phyloP scores from a whole-genome alignment of 2,888 invertebrate species.

The Polydrusus pterygomalis region DNA sequence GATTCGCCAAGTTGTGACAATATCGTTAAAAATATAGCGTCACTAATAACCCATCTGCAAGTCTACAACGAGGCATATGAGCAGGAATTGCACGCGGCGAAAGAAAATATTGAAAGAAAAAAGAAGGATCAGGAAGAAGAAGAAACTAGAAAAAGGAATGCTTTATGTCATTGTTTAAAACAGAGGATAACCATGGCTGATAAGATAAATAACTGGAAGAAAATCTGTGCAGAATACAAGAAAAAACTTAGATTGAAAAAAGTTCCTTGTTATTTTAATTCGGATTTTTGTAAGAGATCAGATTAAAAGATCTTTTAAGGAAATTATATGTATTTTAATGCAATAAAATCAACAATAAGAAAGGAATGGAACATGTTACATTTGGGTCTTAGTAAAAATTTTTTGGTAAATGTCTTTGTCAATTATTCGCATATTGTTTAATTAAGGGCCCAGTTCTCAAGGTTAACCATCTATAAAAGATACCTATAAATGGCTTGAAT shows the following conservation, averaged over 20 bases:
- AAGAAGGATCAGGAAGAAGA: slow-evolving; percentile 30
- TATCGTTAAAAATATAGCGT: slow-evolving; percentile 21
- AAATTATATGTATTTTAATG: not conserved
- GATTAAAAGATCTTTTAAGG: slow-evolving; percentile 22
- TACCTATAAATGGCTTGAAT: no score
- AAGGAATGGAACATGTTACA: no score
- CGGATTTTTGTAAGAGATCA: slow-evolving; percentile 58
- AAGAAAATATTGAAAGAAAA: slow-evolving; percentile 6
- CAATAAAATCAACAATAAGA: not conserved
- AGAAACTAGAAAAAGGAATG: slow-evolving; percentile 4
- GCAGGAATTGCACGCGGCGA: slow-evolving; percentile 15
- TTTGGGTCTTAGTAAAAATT: no score
- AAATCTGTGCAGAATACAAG: slow-evolving; percentile 52
- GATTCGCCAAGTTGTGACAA: not conserved
- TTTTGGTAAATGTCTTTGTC: no score
- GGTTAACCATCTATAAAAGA: no score
- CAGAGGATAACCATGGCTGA: slow-evolving; percentile 52
- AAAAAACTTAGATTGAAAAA: slow-evolving; percentile 52
- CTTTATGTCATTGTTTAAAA: slow-evolving; percentile 51
- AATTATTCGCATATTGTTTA: no score
- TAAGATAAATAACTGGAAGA: slow-evolving; percentile 58
- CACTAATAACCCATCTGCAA: slow-evolving; percentile 22
- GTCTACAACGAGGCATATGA: slow-evolving; percentile 14
- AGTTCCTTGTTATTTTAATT: slow-evolving; percentile 60
- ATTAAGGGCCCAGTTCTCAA: no score